These are phyloP conservation scores for Ailuropoda melanoleuca DNA, from an alignment of 2,113 vertebrate species.

Conservation along the genomic window DNA sequence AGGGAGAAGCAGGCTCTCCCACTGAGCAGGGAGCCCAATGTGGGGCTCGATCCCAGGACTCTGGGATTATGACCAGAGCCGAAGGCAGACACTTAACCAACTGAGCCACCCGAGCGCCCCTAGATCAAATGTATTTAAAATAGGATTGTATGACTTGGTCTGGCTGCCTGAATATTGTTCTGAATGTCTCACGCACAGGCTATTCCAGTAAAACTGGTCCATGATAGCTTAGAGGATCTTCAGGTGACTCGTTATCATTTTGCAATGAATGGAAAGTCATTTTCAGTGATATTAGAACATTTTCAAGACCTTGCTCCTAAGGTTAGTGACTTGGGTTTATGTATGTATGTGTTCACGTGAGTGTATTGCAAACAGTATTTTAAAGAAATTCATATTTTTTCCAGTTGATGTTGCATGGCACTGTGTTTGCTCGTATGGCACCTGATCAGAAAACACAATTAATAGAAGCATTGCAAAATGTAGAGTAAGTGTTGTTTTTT, in stretches of 20 bases:
- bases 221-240: slow-evolving; percentile 87
- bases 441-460: slow-evolving; percentile 98
- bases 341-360: background rate
- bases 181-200: slow-evolving; percentile 81
- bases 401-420: slow-evolving; percentile 95
- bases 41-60: background rate
- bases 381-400: slow-evolving; percentile 66
- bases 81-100: background rate
- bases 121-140: background rate
- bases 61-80: background rate
- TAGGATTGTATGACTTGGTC: background rate
- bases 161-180: slow-evolving; percentile 15
- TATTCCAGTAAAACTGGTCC: slow-evolving; percentile 90
- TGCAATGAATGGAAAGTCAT: slow-evolving; percentile 98
- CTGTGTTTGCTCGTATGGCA: slow-evolving; percentile 98
- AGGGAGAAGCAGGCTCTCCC: background rate
- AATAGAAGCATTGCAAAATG: slow-evolving; percentile 95
- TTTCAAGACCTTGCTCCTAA: slow-evolving; percentile 97
- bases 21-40: background rate
- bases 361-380: background rate
- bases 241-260: slow-evolving; percentile 92
- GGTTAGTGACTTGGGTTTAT: slow-evolving; percentile 81
- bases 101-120: background rate
- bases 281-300: slow-evolving; percentile 94
- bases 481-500: slow-evolving; percentile 91